Evolutionary conservation across 2,888 invertebrate genomes (phyloP).

Genomic region (Xylota sylvarum): DNA sequence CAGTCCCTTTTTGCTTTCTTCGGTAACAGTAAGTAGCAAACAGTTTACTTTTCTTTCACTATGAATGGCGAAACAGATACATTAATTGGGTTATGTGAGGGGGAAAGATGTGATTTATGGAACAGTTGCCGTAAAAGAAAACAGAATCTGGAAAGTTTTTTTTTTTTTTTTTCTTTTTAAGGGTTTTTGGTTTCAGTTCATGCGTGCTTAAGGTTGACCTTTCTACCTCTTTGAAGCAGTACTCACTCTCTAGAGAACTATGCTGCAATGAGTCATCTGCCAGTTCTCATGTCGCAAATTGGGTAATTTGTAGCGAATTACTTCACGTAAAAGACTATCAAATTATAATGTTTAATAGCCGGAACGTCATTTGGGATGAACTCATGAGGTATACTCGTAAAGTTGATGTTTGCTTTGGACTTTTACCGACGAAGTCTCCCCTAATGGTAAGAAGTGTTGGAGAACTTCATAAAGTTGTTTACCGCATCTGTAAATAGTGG

Average conservation of each 20-base stretch:
- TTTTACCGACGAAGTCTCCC: no score
- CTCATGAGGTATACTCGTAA: neutral
- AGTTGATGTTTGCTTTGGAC: no score
- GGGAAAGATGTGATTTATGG: constrained; percentile 54
- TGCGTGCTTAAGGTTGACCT: neutral
- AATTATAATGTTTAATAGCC: neutral
- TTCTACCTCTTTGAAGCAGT: neutral
- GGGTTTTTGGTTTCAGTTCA: neutral
- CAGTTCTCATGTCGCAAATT: constrained; percentile 3
- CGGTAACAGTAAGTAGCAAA: constrained; percentile 14
- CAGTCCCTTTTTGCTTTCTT: constrained; percentile 72
- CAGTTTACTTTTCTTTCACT: constrained; percentile 44
- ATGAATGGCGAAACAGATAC: constrained; percentile 29
- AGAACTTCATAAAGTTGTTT: no score
- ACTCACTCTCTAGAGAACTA: neutral
- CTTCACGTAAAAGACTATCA: constrained; percentile 3
- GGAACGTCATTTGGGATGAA: neutral
- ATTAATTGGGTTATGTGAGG: constrained; percentile 36
- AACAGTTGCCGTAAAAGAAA: constrained; percentile 45
- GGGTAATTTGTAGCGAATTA: constrained; percentile 3
- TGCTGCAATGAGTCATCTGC: neutral
- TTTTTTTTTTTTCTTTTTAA: neutral
- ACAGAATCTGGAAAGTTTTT: constrained; percentile 39
- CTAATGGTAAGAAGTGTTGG: no score
- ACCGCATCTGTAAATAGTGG: no score